A percentile compares a stretch with the other conserved stretches of the same genome.
Evolutionary conservation across 2,888 invertebrate species (phyloP).

Genomic region (Zaprionus bogoriensis): DNA sequence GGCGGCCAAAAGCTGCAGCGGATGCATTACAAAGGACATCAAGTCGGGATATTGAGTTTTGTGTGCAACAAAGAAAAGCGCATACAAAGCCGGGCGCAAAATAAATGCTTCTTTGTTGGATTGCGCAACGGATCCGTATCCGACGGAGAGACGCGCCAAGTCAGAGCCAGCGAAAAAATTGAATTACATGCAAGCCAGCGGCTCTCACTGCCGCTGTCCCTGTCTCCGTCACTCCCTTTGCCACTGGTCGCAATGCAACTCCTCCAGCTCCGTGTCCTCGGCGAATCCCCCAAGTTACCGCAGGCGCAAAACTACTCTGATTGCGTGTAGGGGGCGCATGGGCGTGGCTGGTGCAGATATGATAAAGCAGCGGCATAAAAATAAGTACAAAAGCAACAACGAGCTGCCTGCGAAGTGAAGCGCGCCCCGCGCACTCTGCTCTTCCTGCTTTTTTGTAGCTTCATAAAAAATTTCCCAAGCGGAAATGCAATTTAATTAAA

Average conservation of each 20-base stretch:
- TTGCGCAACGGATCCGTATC: slow-evolving; percentile 27
- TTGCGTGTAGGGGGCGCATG: slow-evolving; percentile 48
- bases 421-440: slow-evolving; percentile 27
- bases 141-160: not conserved
- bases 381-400: slow-evolving; percentile 67
- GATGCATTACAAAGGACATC: slow-evolving; percentile 74
- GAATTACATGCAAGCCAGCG: slow-evolving; percentile 70
- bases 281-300: slow-evolving; percentile 53
- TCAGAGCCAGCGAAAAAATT: slow-evolving; percentile 54
- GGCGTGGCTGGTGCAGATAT: slow-evolving; percentile 54
- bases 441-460: slow-evolving; percentile 60
- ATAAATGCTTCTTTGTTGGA: slow-evolving; percentile 76
- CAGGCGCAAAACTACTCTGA: slow-evolving; percentile 77
- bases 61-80: slow-evolving; percentile 75
- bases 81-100: slow-evolving; percentile 73
- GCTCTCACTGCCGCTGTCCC: slow-evolving; percentile 10
- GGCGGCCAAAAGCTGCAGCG: slow-evolving; percentile 60
- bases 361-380: slow-evolving; percentile 73
- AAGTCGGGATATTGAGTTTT: slow-evolving; percentile 71
- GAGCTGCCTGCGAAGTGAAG: slow-evolving; percentile 53
- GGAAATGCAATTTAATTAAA: slow-evolving; percentile 81
- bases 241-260: not conserved
- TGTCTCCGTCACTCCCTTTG: slow-evolving; percentile 7
- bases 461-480: slow-evolving; percentile 80
- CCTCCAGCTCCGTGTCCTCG: slow-evolving; percentile 4